Evolutionary conservation across 2,113 vertebrate genomes (phyloP).

Genomic region (Jaculus jaculus): DNA sequence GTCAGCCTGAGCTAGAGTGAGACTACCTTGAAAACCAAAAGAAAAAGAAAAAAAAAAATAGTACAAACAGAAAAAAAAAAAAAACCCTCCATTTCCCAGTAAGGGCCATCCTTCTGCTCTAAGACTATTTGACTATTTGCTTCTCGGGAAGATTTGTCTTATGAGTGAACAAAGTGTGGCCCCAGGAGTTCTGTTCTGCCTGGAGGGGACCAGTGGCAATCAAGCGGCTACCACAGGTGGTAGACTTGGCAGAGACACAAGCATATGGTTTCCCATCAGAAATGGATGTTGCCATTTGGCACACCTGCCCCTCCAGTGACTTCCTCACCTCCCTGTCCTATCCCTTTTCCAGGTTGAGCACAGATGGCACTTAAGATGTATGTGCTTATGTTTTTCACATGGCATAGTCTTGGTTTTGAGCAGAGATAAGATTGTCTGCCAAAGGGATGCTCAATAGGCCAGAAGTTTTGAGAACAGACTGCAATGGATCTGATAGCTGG

Average conservation of each 20-base stretch:
- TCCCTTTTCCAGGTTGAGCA: neutral
- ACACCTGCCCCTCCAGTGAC: neutral
- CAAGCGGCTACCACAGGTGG: conserved; percentile 32
- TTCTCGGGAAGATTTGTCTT: neutral
- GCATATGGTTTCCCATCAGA: conserved; percentile 55
- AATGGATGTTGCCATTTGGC: conserved; percentile 71
- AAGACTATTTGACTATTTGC: neutral
- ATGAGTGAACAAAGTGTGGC: neutral
- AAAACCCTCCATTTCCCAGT: neutral
- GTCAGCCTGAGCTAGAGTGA: too few relatives aligned
- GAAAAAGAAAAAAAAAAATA: too few relatives aligned
- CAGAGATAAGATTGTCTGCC: neutral
- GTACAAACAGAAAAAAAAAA: neutral
- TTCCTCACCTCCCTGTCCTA: neutral
- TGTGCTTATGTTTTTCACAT: neutral
- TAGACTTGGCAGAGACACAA: conserved; percentile 45
- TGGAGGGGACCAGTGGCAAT: neutral
- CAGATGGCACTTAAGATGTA: conserved; percentile 46
- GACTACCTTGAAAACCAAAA: too few relatives aligned
- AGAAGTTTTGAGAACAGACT: neutral
- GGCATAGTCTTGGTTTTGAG: conserved; percentile 20
- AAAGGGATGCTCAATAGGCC: neutral
- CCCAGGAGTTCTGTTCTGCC: conserved; percentile 35
- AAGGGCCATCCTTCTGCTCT: neutral
- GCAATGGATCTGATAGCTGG: neutral